Evolutionary conservation across 37 sponge, comb jelly and placozoan species (phyloP).

Genomic region (Beroe forskalii): DNA sequence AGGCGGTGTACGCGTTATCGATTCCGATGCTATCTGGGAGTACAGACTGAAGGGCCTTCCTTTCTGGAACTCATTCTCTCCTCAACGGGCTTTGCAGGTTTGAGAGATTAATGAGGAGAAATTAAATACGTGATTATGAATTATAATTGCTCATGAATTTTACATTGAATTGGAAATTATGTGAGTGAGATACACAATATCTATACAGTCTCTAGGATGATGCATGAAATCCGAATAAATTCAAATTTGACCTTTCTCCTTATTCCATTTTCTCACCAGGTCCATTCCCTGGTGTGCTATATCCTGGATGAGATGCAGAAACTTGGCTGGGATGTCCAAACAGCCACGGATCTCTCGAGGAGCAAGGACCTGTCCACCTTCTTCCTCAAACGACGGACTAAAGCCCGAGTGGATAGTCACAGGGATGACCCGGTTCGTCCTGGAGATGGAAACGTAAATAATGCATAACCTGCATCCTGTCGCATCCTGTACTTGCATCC

Average conservation of each 20-base stretch:
- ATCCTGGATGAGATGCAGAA: slow-evolving; percentile 59
- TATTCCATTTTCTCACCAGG: slow-evolving; percentile 12
- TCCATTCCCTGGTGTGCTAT: slow-evolving; percentile 49
- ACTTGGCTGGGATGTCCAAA: slow-evolving; percentile 50
- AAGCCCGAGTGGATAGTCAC: background rate
- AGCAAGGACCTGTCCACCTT: slow-evolving; percentile 63
- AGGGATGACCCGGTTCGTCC: slow-evolving; percentile 54
- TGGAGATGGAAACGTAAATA: slow-evolving; percentile 31
- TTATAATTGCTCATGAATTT: too few species aligned
- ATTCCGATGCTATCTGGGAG: slow-evolving; percentile 49
- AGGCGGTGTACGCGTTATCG: slow-evolving; percentile 3
- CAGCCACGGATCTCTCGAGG: slow-evolving; percentile 62
- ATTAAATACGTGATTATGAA: too few species aligned
- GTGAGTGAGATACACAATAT: too few species aligned
- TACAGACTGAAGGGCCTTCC: slow-evolving; percentile 53
- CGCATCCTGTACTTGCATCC: too few species aligned
- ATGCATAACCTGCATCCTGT: too few species aligned
- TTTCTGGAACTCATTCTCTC: slow-evolving; percentile 65
- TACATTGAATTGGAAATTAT: too few species aligned
- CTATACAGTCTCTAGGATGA: too few species aligned
- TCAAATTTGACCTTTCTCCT: too few species aligned
- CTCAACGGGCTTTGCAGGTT: slow-evolving; percentile 44
- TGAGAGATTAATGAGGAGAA: background rate
- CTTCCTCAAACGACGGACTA: slow-evolving; percentile 53
- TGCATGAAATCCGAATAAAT: too few species aligned